A percentile compares a stretch with the other conserved stretches of the same genome.
Evolutionary conservation across 2,888 invertebrate genomes (phyloP).

Genomic region (Lycophotia porphyrea): DNA sequence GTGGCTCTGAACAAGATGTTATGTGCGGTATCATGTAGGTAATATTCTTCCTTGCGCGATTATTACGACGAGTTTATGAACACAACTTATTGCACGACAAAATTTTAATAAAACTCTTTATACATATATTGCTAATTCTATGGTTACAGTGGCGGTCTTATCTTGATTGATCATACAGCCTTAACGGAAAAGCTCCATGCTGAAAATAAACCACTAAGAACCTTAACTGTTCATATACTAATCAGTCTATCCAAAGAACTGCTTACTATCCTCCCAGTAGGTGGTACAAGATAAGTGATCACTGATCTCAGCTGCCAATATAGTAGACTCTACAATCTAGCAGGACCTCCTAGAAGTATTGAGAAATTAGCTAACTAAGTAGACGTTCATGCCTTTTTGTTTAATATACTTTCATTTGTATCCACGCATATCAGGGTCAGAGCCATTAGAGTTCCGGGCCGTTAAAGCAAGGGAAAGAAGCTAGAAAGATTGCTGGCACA

Average conservation of each 20-base stretch:
- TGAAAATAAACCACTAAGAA: neutral
- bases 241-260: slow-evolving; percentile 1
- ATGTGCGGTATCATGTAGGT: neutral
- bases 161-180: neutral
- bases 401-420: neutral
- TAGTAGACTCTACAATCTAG: neutral
- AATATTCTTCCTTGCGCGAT: neutral
- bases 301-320: neutral
- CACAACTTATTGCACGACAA: neutral
- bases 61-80: neutral
- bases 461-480: neutral
- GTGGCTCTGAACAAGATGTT: neutral
- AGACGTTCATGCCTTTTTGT: neutral
- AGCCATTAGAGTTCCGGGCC: neutral
- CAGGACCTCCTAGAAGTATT: neutral
- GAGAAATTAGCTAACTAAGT: neutral
- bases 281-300: neutral
- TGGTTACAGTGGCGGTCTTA: neutral
- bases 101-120: neutral
- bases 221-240: neutral
- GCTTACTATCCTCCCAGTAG: neutral
- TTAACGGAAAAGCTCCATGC: neutral
- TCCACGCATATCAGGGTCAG: neutral
- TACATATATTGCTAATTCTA: neutral
- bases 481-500: neutral